Evolutionary conservation across 2,797 vertebrate species (phyloP).

Genomic region (Onychomys leucogaster): DNA sequence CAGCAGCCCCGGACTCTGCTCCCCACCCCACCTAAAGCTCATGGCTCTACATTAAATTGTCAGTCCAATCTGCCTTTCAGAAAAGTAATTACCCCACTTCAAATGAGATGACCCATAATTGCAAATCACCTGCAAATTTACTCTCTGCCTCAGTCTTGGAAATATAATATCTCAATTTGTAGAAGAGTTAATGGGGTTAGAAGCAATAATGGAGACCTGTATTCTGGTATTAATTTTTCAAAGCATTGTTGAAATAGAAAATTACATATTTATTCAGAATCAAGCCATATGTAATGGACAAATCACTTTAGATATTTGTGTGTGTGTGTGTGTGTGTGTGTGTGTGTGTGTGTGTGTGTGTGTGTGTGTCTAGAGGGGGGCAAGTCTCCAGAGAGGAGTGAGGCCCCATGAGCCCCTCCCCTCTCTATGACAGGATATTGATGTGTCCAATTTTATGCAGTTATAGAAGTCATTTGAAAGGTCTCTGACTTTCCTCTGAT

Average conservation of each 20-base stretch:
- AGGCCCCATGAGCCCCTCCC: not conserved
- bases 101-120: slow-evolving; percentile 54
- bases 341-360: too few relatives aligned
- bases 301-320: not conserved
- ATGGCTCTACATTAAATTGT: not conserved
- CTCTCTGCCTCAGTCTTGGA: slow-evolving; percentile 34
- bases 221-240: slow-evolving; percentile 50
- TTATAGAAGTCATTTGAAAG: not conserved
- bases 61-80: slow-evolving; percentile 39
- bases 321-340: too few relatives aligned
- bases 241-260: slow-evolving; percentile 65
- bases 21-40: not conserved
- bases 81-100: slow-evolving; percentile 50
- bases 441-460: not conserved
- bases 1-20: not conserved
- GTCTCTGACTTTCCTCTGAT: not conserved
- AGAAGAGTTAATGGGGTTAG: slow-evolving; percentile 48
- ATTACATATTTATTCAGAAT: slow-evolving; percentile 63
- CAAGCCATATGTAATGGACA: slow-evolving; percentile 1
- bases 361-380: too few relatives aligned
- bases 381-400: not conserved
- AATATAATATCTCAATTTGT: slow-evolving; percentile 56
- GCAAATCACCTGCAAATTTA: slow-evolving; percentile 59
- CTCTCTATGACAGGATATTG: not conserved
- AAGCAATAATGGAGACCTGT: slow-evolving; percentile 37